A percentile compares a stretch with the other conserved stretches of the same genome.
Evolutionary conservation across 2,797 vertebrate genomes (phyloP).

Genomic region (Pangasius larnaudii): DNA sequence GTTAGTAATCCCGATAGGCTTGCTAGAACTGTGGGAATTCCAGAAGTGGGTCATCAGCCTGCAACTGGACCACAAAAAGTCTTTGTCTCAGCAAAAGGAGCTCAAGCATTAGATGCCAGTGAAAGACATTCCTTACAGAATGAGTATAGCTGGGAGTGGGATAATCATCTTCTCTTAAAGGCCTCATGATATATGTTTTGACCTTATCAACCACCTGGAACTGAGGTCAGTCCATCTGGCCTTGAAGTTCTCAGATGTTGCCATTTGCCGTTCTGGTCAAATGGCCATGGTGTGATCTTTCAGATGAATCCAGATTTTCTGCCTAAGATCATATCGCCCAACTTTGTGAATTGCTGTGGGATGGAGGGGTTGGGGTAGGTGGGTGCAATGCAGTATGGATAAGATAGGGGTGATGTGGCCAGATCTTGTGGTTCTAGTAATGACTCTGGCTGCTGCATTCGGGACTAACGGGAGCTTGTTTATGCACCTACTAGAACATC

Average conservation of each 20-base stretch:
- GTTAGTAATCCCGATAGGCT: neutral
- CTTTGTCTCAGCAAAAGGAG: neutral
- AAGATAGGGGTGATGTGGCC: neutral
- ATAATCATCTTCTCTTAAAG: neutral
- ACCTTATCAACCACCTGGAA: neutral
- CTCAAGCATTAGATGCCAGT: neutral
- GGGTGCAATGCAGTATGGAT: neutral
- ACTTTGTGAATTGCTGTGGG: neutral
- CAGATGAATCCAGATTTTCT: neutral
- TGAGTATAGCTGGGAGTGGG: neutral
- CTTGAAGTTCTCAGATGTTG: neutral
- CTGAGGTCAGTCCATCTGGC: neutral
- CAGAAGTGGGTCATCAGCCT: conserved; percentile 2
- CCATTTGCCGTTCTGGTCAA: neutral
- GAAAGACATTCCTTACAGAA: neutral
- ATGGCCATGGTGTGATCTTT: neutral
- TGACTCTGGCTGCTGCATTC: neutral
- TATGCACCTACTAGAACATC: neutral
- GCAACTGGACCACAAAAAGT: conserved; percentile 8
- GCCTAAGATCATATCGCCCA: neutral
- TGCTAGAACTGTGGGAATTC: neutral
- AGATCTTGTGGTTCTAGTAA: neutral
- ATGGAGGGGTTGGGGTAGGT: neutral
- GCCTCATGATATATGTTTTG: neutral
- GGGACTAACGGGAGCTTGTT: neutral